phyloP scores from a whole-genome alignment of 1,140 invertebrate genomes.

The Anastrepha ludens region DNA sequence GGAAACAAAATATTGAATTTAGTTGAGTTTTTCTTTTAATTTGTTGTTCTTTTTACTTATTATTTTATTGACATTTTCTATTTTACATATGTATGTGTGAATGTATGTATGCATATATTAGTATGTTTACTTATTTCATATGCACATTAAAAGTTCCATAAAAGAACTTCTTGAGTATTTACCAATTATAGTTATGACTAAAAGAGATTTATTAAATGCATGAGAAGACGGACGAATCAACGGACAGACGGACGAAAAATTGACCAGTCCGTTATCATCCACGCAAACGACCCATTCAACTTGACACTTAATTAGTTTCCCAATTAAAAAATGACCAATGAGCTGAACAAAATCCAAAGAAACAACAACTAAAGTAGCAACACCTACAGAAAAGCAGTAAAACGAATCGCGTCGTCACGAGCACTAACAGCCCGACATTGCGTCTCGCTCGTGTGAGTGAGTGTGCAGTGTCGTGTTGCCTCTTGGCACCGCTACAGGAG shows the following conservation, averaged over 20 bases:
- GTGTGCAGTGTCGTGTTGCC: background rate
- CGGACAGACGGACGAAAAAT: background rate
- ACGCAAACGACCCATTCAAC: background rate
- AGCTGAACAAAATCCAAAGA: background rate
- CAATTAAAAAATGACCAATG: slow-evolving; percentile 50
- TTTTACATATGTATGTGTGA: too few relatives aligned
- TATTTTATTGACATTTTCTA: too few relatives aligned
- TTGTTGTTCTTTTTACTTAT: too few relatives aligned
- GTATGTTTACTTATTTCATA: too few relatives aligned
- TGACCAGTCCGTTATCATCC: background rate
- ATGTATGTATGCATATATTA: too few relatives aligned
- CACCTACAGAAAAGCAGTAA: background rate
- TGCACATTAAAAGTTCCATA: background rate
- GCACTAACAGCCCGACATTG: background rate
- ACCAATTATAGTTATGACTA: slow-evolving; percentile 4
- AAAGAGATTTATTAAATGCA: slow-evolving; percentile 3
- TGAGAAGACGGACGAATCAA: background rate
- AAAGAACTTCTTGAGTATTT: slow-evolving; percentile 21
- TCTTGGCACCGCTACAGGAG: background rate
- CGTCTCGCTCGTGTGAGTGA: slow-evolving; percentile 7
- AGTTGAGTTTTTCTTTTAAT: too few relatives aligned
- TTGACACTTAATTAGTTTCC: slow-evolving; percentile 44
- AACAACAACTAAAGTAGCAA: background rate
- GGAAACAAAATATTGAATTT: too few relatives aligned
- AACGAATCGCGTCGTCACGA: background rate